A percentile compares a stretch with the other conserved stretches of the same genome.
Evolutionary conservation across 2,888 invertebrate genomes (phyloP).

Genomic region (Callosobruchus maculatus): DNA sequence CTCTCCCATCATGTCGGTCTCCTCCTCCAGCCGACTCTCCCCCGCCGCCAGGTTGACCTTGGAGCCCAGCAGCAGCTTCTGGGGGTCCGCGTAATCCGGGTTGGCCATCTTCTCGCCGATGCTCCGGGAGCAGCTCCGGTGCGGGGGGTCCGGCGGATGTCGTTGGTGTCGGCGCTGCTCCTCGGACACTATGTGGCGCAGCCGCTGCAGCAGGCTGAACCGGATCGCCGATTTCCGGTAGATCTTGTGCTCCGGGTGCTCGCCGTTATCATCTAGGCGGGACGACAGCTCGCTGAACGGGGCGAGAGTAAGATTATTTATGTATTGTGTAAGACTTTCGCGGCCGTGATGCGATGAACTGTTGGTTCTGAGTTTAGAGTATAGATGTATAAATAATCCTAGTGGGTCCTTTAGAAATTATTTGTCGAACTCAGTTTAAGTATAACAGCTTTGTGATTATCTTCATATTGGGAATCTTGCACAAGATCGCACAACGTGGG

Average conservation of each 20-base stretch:
- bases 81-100: conserved; percentile 82
- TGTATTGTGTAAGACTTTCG: no score
- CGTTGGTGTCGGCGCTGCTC: conserved; percentile 45
- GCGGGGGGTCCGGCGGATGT: conserved; percentile 59
- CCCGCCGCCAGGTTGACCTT: conserved; percentile 22
- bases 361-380: no score
- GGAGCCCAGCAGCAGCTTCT: conserved; percentile 54
- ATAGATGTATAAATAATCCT: no score
- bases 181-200: conserved; percentile 50
- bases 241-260: conserved; percentile 78
- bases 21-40: conserved; percentile 19
- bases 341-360: no score
- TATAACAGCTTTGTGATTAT: no score
- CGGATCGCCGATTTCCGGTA: conserved; percentile 64
- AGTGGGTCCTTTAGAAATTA: no score
- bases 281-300: conserved; percentile 48
- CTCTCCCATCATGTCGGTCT: conserved; percentile 29
- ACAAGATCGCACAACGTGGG: no score
- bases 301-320: no score
- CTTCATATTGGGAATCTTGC: no score
- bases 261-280: conserved; percentile 49
- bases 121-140: conserved; percentile 76
- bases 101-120: conserved; percentile 86
- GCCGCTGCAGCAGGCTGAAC: conserved; percentile 57
- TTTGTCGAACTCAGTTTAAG: no score